A percentile compares a stretch with the other conserved stretches of the same genome.
phyloP scores from a whole-genome alignment of 2,113 vertebrate genomes.

The zebrafish (Danio rerio) region GRCz12tu NC_133177.1:57393501-57394000 shows the following conservation, averaged over 20 bases:
- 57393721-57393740: neutral
- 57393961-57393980: too few species aligned
- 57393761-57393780: neutral
- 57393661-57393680: neutral
- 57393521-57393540: too few species aligned
- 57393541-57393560: too few species aligned
- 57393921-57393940: too few species aligned
- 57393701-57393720: neutral
- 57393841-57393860: neutral
- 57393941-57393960: too few species aligned
- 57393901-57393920: too few species aligned
- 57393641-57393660: neutral
- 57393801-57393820: neutral
- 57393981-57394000: too few species aligned
- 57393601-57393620: too few species aligned
- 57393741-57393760: neutral
- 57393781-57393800: neutral
- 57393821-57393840: neutral
- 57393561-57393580: neutral
- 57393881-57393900: neutral
- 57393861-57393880: neutral
- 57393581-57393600: neutral
- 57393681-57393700: neutral
- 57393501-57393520: too few species aligned
- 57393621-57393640: too few species aligned